phyloP scores from a whole-genome alignment of 2,888 invertebrate genomes.

The Trisateles emortualis region DNA sequence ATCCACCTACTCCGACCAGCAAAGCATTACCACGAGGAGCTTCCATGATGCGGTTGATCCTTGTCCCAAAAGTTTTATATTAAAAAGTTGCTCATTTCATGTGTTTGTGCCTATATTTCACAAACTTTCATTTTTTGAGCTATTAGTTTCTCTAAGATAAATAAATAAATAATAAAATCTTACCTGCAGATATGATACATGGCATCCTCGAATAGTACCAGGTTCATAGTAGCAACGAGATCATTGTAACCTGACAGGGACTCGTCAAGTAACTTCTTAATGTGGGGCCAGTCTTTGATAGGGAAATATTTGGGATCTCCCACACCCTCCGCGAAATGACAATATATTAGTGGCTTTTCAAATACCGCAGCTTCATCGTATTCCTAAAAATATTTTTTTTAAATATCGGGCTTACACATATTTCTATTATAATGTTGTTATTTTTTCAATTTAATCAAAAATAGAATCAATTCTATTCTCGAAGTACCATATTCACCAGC shows the following conservation, averaged over 20 bases:
- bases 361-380: slow-evolving; percentile 91
- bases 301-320: slow-evolving; percentile 97
- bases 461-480: too few species aligned
- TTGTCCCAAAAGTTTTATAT: slow-evolving; percentile 44
- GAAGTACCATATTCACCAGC: too few species aligned
- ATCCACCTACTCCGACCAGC: slow-evolving; percentile 97
- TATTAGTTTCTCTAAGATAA: too few species aligned
- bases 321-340: slow-evolving; percentile 96
- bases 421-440: too few species aligned
- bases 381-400: slow-evolving; percentile 80
- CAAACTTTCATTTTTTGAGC: too few species aligned
- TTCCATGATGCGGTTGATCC: slow-evolving; percentile 97
- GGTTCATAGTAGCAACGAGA: slow-evolving; percentile 95
- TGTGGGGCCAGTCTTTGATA: slow-evolving; percentile 89
- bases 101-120: too few species aligned
- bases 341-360: slow-evolving; percentile 93
- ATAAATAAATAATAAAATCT: too few species aligned
- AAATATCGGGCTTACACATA: too few species aligned
- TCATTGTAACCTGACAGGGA: slow-evolving; percentile 96
- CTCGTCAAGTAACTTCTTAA: slow-evolving; percentile 92
- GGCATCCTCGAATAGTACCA: slow-evolving; percentile 98
- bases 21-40: slow-evolving; percentile 96
- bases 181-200: slow-evolving; percentile 96
- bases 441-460: too few species aligned
- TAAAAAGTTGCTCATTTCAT: too few species aligned